Conservation (phyloP, 2,888 invertebrate species). For the Hypena proboscidalis region DNA sequence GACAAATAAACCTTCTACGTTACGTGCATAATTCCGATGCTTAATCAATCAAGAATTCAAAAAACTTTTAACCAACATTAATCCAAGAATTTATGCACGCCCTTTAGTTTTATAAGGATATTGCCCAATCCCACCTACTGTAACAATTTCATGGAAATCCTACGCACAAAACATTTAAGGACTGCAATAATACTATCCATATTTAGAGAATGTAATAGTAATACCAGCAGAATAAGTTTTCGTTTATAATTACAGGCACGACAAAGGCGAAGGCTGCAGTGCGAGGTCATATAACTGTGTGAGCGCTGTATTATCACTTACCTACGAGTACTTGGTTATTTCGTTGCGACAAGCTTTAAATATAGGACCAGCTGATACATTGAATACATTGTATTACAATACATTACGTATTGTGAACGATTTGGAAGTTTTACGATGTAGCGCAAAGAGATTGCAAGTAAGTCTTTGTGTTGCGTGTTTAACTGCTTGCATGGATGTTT, state of each 20-base stretch:
- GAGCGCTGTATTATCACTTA: conserved; percentile 52
- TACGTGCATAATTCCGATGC: too few species aligned
- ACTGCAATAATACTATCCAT: not conserved
- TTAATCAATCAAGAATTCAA: too few species aligned
- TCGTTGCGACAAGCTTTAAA: conserved; percentile 21
- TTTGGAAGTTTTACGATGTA: conserved; percentile 33
- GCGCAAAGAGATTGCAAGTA: too few species aligned
- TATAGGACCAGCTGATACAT: conserved; percentile 18
- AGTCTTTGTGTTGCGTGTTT: conserved; percentile 37
- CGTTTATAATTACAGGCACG: conserved; percentile 51
- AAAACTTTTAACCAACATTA: too few species aligned
- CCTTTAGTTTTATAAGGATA: too few species aligned
- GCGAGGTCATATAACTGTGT: conserved; percentile 71
- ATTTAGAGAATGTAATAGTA: conserved; percentile 14
- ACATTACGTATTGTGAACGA: conserved; percentile 28
- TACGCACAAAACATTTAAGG: too few species aligned
- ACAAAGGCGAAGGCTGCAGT: conserved; percentile 70
- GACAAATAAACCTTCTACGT: too few species aligned
- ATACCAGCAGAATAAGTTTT: conserved; percentile 40
- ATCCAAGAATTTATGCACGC: too few species aligned
- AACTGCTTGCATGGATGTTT: conserved; percentile 29
- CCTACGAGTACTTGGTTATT: conserved; percentile 30
- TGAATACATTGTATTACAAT: conserved; percentile 30
- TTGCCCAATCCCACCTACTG: too few species aligned
- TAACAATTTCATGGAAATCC: too few species aligned